Base-by-base conservation (phyloP, 2,797 vertebrate genomes). In the Remorina albescens region DNA sequence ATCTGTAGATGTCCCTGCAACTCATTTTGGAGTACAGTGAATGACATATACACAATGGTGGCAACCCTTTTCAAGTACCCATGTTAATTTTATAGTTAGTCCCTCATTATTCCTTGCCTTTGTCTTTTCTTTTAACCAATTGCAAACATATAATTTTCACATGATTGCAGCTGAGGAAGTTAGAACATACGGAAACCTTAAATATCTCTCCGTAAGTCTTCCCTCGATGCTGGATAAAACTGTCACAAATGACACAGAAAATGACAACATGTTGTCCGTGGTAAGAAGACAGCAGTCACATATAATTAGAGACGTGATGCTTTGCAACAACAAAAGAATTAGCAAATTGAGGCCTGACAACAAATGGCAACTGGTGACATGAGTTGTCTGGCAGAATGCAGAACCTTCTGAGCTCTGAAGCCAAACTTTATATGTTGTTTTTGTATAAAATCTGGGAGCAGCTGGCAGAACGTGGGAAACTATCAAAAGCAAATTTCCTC, bases 321-420 rank as follows among this genome's bases (percentile, higher is more conserved):
- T 65, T 57, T 44, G 39, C 36, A 66, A 25, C 23, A 49, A 65
- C 68, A 67, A 66, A 68, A 53, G 32, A 34, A 84, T 73, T 42
- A 73, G 30, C n/a, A 80, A 86, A 88, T 89, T 67, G 80, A 13
- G 11, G 69, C 71, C 71, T 86, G 84, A 78, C 70, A 82, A 59
- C 19, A 55, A 23, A 55, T 60, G 54, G 30, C 8, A 84, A 67
- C 70, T 13, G n/a, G 13, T 62, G 71, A 68, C 23, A 34, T 55
- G 78, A 71, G 75, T 58, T 79, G 15, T 37, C 16, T 55, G 39
- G 51, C 42, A 72, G 51, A 32, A 78, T 65, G 21, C 30, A 63
- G 59, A 39, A 69, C 51, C 58, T 59, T 68, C 47, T 18, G 32
- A 76, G 64, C 21, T 44, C 44, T 62, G 39, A 23, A 53, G 56